phyloP scores from a whole-genome alignment of 1,140 invertebrate genomes.

The Drosophila miranda region DNA sequence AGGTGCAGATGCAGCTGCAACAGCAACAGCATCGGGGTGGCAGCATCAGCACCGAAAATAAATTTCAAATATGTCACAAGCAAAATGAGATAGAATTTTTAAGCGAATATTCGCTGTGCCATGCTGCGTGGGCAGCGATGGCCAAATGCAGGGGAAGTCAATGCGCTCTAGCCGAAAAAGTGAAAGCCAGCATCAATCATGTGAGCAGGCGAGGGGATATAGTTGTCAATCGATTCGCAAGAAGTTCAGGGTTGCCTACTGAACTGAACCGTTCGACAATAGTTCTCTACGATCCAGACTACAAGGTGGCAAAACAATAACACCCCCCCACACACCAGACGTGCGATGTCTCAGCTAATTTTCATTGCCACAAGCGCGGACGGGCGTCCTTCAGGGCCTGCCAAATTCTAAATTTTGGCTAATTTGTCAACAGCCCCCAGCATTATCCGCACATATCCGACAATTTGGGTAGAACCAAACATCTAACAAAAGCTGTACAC shows the following conservation, averaged over 20 bases:
- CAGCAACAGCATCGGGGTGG: slow-evolving; percentile 14
- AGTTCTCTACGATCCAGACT: too few relatives aligned
- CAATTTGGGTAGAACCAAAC: too few relatives aligned
- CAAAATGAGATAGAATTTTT: slow-evolving; percentile 44
- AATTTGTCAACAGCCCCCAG: slow-evolving; percentile 28
- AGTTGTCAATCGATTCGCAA: slow-evolving; percentile 34
- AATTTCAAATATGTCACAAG: slow-evolving; percentile 33
- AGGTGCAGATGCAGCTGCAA: slow-evolving; percentile 11
- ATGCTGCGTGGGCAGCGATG: slow-evolving; percentile 41
- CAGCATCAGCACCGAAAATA: slow-evolving; percentile 57
- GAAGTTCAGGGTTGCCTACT: slow-evolving; percentile 39
- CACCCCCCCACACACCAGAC: too few relatives aligned
- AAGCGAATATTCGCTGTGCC: slow-evolving; percentile 11
- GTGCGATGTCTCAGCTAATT: too few relatives aligned
- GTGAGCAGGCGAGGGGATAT: slow-evolving; percentile 18
- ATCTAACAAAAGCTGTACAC: too few relatives aligned
- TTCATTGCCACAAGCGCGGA: too few relatives aligned
- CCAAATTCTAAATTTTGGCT: slow-evolving; percentile 26
- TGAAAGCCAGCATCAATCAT: slow-evolving; percentile 37
- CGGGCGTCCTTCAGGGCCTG: slow-evolving; percentile 24
- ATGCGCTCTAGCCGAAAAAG: slow-evolving; percentile 57
- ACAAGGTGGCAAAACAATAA: too few relatives aligned
- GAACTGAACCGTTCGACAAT: slow-evolving; percentile 7
- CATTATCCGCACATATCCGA: too few relatives aligned
- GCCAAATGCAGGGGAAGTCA: slow-evolving; percentile 66